Conservation (phyloP, 2,888 invertebrate genomes). For the Nasonovia ribisnigri region DNA sequence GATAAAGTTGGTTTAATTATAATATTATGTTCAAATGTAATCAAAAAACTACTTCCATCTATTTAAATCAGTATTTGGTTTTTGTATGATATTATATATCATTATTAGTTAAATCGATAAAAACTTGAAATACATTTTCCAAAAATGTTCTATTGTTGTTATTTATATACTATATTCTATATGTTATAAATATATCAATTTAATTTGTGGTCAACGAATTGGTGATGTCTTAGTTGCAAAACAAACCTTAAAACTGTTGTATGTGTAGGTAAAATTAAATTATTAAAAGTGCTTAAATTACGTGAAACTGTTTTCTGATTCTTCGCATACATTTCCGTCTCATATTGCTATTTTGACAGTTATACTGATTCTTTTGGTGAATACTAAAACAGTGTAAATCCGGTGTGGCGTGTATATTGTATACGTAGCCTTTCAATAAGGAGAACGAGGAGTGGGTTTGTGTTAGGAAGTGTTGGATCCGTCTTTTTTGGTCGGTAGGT, state of each 20-base stretch:
- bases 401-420: constrained; percentile 15
- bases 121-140: not conserved
- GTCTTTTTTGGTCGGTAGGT: constrained; percentile 46
- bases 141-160: not conserved
- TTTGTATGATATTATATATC: not conserved
- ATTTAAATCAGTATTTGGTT: not conserved
- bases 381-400: constrained; percentile 60
- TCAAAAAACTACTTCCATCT: not conserved
- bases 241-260: constrained; percentile 44
- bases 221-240: not conserved
- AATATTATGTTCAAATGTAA: not conserved
- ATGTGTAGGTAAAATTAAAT: not conserved
- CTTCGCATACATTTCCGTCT: constrained; percentile 38
- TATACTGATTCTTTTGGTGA: constrained; percentile 56
- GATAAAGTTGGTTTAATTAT: not conserved
- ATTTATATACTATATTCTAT: not conserved
- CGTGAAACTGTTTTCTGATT: constrained; percentile 44
- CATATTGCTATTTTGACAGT: constrained; percentile 57
- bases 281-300: constrained; percentile 36
- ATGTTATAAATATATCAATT: not conserved
- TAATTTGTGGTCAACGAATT: not conserved
- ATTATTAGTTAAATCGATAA: not conserved
- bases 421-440: constrained; percentile 34
- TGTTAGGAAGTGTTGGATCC: constrained; percentile 34
- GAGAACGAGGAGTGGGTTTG: not conserved